Evolutionary conservation across 2,113 vertebrate genomes (phyloP).

Genomic region (Podarcis cretensis): DNA sequence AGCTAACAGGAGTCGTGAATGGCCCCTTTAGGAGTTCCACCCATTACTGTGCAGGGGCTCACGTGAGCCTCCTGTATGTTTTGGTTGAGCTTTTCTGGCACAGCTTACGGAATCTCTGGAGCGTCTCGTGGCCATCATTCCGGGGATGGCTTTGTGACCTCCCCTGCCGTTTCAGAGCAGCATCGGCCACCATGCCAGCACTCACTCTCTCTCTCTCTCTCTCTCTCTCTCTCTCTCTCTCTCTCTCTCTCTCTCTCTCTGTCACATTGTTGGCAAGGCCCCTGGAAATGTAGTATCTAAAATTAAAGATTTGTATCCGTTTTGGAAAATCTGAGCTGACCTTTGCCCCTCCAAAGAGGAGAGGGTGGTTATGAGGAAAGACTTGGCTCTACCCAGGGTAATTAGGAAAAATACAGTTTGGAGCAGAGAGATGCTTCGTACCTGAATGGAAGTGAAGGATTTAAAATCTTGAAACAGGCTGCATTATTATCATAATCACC

Average conservation of each 20-base stretch:
- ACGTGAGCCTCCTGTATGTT: slow-evolving; percentile 51
- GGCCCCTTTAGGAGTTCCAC: slow-evolving; percentile 33
- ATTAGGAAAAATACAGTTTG: slow-evolving; percentile 27
- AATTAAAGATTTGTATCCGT: slow-evolving; percentile 72
- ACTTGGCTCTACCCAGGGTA: slow-evolving; percentile 46
- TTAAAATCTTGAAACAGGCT: neutral
- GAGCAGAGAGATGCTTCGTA: slow-evolving; percentile 8
- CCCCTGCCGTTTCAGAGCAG: slow-evolving; percentile 42
- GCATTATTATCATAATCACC: neutral
- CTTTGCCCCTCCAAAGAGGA: slow-evolving; percentile 59
- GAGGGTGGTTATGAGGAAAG: slow-evolving; percentile 37
- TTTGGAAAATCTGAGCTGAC: slow-evolving; percentile 72
- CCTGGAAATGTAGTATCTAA: slow-evolving; percentile 75
- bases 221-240: slow-evolving; percentile 42
- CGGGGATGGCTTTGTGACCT: slow-evolving; percentile 49
- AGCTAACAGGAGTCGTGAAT: neutral
- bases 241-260: slow-evolving; percentile 23
- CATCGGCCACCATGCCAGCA: slow-evolving; percentile 22
- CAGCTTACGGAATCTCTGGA: slow-evolving; percentile 7
- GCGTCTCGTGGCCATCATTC: slow-evolving; percentile 23
- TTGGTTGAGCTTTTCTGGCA: slow-evolving; percentile 52
- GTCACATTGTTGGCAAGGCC: slow-evolving; percentile 64
- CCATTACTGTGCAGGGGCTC: neutral
- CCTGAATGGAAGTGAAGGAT: neutral
- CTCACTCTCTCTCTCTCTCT: neutral